A percentile compares a stretch with the other conserved stretches of the same genome.
Conservation (phyloP, 92 coral and sea anemone species). For the Porites divaricata region DNA sequence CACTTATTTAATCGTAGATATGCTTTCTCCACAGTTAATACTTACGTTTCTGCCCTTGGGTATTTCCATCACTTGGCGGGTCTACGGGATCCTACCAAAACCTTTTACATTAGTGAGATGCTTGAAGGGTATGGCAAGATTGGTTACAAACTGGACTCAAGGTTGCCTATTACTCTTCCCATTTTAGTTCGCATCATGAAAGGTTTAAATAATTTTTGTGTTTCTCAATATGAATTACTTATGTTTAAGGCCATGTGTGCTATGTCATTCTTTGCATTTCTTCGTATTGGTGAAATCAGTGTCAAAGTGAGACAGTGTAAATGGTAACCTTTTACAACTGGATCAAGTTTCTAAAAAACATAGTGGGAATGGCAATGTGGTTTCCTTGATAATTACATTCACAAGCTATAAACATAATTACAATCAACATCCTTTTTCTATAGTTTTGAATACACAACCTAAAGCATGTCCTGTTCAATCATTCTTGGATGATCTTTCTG, state of each 20-base stretch:
- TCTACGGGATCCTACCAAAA: too few relatives aligned
- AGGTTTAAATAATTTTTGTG: background rate
- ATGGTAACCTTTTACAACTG: background rate
- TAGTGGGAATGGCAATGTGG: background rate
- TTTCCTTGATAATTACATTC: constrained; percentile 21
- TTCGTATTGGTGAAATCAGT: background rate
- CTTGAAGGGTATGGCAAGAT: constrained; percentile 9
- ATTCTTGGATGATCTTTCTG: constrained; percentile 5
- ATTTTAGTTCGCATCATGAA: constrained; percentile 6
- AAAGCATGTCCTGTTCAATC: constrained; percentile 46
- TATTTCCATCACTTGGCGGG: background rate
- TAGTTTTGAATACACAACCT: constrained; percentile 14
- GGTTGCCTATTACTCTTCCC: constrained; percentile 33
- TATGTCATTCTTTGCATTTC: constrained; percentile 22
- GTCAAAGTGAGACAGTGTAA: background rate
- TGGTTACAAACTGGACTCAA: background rate
- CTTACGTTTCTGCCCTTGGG: background rate
- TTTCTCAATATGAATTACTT: background rate
- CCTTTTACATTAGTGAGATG: background rate
- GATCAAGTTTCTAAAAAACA: background rate
- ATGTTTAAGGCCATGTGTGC: constrained; percentile 24
- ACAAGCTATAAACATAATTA: constrained; percentile 38
- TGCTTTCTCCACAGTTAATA: background rate
- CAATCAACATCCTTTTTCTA: constrained; percentile 16
- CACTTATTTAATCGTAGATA: too few relatives aligned